Percentiles rank a stretch among this genome's conserved stretches.
Conservation (phyloP, 1,140 invertebrate species). For the Macrocentrus cingulum region DNA sequence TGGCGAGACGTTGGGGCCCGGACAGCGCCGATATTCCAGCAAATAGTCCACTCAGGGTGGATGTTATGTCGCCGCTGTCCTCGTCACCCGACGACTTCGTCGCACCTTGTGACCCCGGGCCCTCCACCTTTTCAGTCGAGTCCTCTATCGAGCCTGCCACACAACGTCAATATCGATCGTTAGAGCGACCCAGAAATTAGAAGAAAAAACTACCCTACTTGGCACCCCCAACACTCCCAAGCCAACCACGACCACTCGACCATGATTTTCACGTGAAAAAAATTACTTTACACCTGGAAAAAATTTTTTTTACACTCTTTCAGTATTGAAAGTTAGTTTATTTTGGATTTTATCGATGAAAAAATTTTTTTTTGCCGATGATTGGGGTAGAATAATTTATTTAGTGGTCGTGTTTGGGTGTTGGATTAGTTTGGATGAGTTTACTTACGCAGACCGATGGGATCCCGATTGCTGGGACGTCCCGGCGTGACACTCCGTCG, state of each 20-base stretch:
- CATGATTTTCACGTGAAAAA: too few relatives aligned
- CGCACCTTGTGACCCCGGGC: constrained; percentile 51
- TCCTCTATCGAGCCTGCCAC: constrained; percentile 50
- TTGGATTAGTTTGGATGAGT: too few relatives aligned
- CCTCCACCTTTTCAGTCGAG: constrained; percentile 58
- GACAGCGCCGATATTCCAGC: constrained; percentile 55
- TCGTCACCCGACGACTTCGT: constrained; percentile 55
- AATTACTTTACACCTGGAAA: too few relatives aligned
- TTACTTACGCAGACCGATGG: constrained; percentile 57
- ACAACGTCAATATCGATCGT: constrained; percentile 3
- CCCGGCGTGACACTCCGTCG: constrained; percentile 59
- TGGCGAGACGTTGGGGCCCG: constrained; percentile 57
- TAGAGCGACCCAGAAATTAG: constrained; percentile 5
- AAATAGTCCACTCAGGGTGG: constrained; percentile 52
- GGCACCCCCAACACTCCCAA: not conserved
- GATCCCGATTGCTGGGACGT: constrained; percentile 57
- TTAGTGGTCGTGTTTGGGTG: too few relatives aligned
- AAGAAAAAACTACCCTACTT: not conserved
- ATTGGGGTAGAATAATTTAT: too few relatives aligned
- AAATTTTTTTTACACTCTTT: too few relatives aligned
- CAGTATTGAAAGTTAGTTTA: too few relatives aligned
- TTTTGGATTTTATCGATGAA: too few relatives aligned
- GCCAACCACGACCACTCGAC: not conserved
- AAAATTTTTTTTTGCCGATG: too few relatives aligned
- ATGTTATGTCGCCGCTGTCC: constrained; percentile 46